Percentiles rank a stretch among this genome's conserved stretches.
These are phyloP conservation scores for Mimas tiliae DNA, from an alignment of 2,888 invertebrate genomes.

Conservation along the genomic window DNA sequence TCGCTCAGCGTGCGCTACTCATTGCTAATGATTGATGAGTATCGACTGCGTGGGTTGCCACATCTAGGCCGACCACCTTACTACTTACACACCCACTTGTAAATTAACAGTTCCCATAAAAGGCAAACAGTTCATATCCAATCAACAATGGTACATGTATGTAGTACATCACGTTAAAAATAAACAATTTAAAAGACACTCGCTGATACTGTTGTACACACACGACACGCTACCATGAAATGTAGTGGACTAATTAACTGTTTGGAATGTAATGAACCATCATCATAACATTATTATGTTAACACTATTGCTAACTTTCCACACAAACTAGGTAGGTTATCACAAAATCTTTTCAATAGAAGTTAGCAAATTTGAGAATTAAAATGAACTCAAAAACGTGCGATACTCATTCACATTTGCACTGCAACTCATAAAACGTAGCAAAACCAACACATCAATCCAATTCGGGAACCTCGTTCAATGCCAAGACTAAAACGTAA, in stretches of 20 bases:
- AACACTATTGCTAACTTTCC: conserved; percentile 10
- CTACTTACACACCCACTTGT: conserved; percentile 69
- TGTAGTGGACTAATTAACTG: conserved; percentile 1
- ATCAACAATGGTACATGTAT: neutral
- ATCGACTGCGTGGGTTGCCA: conserved; percentile 64
- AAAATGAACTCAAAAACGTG: conserved; percentile 32
- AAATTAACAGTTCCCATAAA: conserved; percentile 58
- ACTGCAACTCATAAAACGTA: conserved; percentile 57
- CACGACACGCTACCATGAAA: neutral
- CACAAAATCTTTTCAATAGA: conserved; percentile 27
- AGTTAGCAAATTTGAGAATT: conserved; percentile 33
- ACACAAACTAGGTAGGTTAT: conserved; percentile 4
- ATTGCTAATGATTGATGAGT: conserved; percentile 71
- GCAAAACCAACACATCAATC: conserved; percentile 67
- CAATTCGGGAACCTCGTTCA: conserved; percentile 73
- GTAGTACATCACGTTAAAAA: neutral
- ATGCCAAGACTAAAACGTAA: conserved; percentile 79
- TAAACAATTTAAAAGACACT: neutral
- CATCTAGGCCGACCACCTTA: conserved; percentile 61
- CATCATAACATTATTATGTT: conserved; percentile 7
- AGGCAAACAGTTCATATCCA: conserved; percentile 36
- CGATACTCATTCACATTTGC: conserved; percentile 60
- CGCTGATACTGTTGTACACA: conserved; percentile 1
- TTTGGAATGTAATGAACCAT: neutral
- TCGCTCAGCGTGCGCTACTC: conserved; percentile 60